phyloP scores from a whole-genome alignment of 2,888 invertebrate species.

The Cartodere bifasciata region DNA sequence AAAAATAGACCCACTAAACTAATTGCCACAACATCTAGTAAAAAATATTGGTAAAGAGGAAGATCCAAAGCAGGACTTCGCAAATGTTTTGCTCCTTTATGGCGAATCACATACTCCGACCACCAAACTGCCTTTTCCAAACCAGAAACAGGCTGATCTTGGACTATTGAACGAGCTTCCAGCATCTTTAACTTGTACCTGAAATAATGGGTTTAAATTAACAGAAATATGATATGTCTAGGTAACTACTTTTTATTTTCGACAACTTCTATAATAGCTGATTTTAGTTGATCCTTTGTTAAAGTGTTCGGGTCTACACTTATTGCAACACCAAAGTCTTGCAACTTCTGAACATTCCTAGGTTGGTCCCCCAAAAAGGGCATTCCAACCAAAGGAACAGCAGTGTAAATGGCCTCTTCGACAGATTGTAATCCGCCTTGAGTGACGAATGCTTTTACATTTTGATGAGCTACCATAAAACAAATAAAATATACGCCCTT shows the following conservation, averaged over 20 bases:
- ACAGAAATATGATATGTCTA: background rate
- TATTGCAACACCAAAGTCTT: slow-evolving; percentile 18
- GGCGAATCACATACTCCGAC: slow-evolving; percentile 41
- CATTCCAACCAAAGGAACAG: slow-evolving; percentile 23
- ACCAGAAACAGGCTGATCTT: slow-evolving; percentile 31
- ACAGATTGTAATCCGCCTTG: slow-evolving; percentile 25
- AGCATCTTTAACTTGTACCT: background rate
- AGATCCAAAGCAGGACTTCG: slow-evolving; percentile 34
- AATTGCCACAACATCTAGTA: slow-evolving; percentile 30
- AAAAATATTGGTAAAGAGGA: slow-evolving; percentile 32
- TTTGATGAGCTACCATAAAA: slow-evolving; percentile 25
- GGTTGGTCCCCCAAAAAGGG: slow-evolving; percentile 26
- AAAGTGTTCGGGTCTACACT: slow-evolving; percentile 20
- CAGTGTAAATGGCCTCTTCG: slow-evolving; percentile 24
- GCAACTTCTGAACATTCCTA: slow-evolving; percentile 20
- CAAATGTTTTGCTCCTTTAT: slow-evolving; percentile 36
- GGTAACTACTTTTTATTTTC: slow-evolving; percentile 12
- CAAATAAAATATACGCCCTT: background rate
- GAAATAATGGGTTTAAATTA: background rate
- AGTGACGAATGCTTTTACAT: slow-evolving; percentile 23
- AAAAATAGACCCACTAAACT: slow-evolving; percentile 1
- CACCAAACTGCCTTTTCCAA: slow-evolving; percentile 39
- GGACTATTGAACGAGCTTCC: slow-evolving; percentile 2
- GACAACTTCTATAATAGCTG: slow-evolving; percentile 11
- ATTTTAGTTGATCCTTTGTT: slow-evolving; percentile 14